Evolutionary conservation across 2,113 vertebrate species (phyloP).

Genomic region (Dicrurus megarhynchus): DNA sequence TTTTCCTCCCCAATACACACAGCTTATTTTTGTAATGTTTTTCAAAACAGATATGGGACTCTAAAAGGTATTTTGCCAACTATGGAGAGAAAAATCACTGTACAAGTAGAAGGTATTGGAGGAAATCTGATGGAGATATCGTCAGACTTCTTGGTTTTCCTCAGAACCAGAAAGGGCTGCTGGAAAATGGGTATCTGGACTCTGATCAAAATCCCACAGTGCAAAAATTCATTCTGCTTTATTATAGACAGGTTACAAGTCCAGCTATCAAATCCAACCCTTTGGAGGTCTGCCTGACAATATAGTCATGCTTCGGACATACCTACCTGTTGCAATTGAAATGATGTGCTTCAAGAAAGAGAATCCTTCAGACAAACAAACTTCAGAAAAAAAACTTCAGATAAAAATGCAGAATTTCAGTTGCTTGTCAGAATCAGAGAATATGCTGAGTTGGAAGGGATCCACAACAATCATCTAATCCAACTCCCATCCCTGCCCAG

Average conservation of each 20-base stretch:
- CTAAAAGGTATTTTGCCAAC: background rate
- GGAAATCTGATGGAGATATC: background rate
- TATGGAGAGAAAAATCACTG: background rate
- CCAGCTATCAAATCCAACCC: background rate
- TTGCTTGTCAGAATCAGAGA: background rate
- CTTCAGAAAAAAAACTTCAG: background rate
- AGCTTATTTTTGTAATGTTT: background rate
- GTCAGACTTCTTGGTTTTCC: background rate
- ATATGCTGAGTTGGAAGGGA: background rate
- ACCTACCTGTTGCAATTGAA: background rate
- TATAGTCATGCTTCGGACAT: background rate
- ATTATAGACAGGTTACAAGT: background rate
- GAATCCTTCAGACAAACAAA: background rate
- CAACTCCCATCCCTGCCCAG: no score
- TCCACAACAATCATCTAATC: background rate
- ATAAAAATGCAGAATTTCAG: background rate
- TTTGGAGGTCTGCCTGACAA: background rate
- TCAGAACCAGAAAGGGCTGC: background rate
- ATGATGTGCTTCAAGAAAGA: background rate
- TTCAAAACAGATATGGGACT: background rate
- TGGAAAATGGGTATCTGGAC: background rate
- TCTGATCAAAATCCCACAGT: background rate
- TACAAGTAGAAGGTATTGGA: background rate
- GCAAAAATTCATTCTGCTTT: background rate
- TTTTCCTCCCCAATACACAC: background rate